Evolutionary conservation across 2,797 vertebrate species (phyloP).

Genomic region (Coendou prehensilis): DNA sequence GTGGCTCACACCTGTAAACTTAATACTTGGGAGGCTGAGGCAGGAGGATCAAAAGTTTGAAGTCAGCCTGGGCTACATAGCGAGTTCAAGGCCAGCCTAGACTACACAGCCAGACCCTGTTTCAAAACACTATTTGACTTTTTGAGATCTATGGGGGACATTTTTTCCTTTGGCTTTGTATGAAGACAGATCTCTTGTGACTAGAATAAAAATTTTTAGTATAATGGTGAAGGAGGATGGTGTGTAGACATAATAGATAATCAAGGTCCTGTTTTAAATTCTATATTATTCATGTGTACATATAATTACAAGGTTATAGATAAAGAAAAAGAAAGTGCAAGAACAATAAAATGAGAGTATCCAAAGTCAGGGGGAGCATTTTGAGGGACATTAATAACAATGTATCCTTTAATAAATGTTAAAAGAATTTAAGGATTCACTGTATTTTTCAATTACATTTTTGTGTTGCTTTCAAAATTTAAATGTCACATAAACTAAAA

Average conservation of each 20-base stretch:
- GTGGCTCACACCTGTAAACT: background rate
- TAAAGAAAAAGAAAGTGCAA: background rate
- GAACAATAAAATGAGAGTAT: background rate
- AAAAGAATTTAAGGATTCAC: background rate
- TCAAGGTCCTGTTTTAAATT: background rate
- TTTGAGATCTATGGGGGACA: background rate
- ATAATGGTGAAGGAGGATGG: background rate
- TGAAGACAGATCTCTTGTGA: background rate
- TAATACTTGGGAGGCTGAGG: background rate
- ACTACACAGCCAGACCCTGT: background rate
- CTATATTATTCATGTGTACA: background rate
- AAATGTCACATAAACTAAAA: background rate
- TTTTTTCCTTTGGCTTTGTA: conserved; percentile 14
- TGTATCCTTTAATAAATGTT: background rate
- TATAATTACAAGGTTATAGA: background rate
- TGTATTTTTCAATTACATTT: background rate
- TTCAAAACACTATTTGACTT: background rate
- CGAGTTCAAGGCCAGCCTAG: no score
- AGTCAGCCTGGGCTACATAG: background rate
- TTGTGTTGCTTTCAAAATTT: background rate
- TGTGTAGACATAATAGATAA: background rate
- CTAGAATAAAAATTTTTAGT: background rate
- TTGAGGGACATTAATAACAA: background rate
- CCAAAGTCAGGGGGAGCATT: background rate
- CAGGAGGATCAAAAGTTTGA: background rate